Evolutionary conservation across 2,888 invertebrate species (phyloP).

Genomic region (Ochropacha duplaris): DNA sequence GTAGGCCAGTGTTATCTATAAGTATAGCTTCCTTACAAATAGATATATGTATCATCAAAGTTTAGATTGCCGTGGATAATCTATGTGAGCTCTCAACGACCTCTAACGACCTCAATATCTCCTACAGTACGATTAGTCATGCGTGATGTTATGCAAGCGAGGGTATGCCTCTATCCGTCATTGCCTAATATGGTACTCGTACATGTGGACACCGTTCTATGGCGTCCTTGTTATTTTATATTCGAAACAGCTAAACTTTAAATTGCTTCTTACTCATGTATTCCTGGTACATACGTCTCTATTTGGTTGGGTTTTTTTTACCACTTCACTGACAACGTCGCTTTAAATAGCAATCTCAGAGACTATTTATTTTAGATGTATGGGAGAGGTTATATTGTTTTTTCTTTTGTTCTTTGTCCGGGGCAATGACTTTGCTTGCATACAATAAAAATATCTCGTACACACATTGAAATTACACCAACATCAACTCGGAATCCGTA

Average conservation of each 20-base stretch:
- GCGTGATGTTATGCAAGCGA: slow-evolving; percentile 49
- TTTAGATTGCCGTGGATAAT: neutral
- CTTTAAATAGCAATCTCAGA: neutral
- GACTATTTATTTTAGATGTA: neutral
- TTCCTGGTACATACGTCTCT: slow-evolving; percentile 14
- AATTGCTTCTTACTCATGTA: slow-evolving; percentile 7
- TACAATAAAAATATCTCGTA: neutral
- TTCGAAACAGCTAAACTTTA: slow-evolving; percentile 10
- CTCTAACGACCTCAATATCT: slow-evolving; percentile 59
- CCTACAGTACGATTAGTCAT: slow-evolving; percentile 59
- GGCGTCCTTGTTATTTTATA: slow-evolving; percentile 26
- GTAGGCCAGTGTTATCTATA: slow-evolving; percentile 14
- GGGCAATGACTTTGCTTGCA: neutral
- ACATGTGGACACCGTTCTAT: slow-evolving; percentile 14
- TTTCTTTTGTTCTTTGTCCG: neutral
- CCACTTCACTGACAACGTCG: neutral
- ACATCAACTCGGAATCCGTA: neutral
- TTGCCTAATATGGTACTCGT: slow-evolving; percentile 39
- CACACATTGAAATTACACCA: neutral
- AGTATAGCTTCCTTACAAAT: neutral
- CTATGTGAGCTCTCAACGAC: slow-evolving; percentile 39
- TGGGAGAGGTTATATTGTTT: neutral
- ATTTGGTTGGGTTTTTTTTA: slow-evolving; percentile 1
- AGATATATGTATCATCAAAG: neutral
- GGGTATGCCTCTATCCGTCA: slow-evolving; percentile 53